Conservation (phyloP, 1,140 invertebrate species). For the Drosophila pectinifera region DNA sequence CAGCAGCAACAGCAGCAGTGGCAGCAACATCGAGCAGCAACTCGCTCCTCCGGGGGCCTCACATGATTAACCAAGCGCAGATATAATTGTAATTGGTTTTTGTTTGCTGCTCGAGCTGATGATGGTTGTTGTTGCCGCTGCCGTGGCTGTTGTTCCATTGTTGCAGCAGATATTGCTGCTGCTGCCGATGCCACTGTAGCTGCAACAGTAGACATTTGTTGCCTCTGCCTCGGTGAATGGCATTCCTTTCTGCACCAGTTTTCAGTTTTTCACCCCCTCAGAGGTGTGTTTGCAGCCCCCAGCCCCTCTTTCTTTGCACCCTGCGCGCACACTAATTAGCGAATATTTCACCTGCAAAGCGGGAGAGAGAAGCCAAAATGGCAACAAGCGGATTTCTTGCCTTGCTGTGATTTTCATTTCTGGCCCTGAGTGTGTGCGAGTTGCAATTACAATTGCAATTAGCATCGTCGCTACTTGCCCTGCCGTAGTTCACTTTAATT, state of each 20-base stretch:
- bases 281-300: not conserved
- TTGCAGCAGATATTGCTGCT: constrained; percentile 21
- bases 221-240: constrained; percentile 32
- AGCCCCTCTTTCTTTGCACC: not conserved
- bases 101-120: constrained; percentile 51
- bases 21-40: constrained; percentile 26
- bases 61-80: constrained; percentile 79
- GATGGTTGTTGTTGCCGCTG: constrained; percentile 23
- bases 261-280: constrained; percentile 24
- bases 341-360: constrained; percentile 71
- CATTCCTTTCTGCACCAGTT: constrained; percentile 43
- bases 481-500: constrained; percentile 70
- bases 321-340: constrained; percentile 73
- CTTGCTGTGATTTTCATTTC: constrained; percentile 59
- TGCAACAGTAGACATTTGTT: constrained; percentile 37
- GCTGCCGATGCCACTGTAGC: constrained; percentile 5
- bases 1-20: constrained; percentile 2
- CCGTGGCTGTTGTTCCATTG: constrained; percentile 24
- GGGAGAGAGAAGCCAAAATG: constrained; percentile 25
- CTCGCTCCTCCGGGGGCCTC: constrained; percentile 26
- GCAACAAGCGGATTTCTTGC: constrained; percentile 64
- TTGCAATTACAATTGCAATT: constrained; percentile 79
- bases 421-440: constrained; percentile 28
- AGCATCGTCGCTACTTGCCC: constrained; percentile 60
- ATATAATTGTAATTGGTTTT: constrained; percentile 76